Evolutionary conservation across 2,113 vertebrate species (phyloP), one percentile per base, ranked within the genome.

Genomic region (Oryzias melastigma): DNA sequence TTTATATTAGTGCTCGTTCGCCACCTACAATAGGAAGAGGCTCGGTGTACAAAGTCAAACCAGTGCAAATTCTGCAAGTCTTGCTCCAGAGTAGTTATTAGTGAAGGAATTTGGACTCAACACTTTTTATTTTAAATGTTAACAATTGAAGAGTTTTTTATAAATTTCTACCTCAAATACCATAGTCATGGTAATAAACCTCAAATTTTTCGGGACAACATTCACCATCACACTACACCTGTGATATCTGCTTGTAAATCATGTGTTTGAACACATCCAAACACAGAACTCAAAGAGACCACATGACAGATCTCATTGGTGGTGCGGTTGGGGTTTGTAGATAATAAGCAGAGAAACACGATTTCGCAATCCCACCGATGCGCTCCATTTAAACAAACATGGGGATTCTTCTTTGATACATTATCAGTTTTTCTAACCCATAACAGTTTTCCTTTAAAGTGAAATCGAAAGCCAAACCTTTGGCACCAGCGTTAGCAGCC

Each of bases 401-500:
- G 25, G 29, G 45, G 40, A 52, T 3, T 46, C 46, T 40, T 13
- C 53, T 19, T 46, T 47, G 43, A 53, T 53, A n/a, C 20, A 42
- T 25, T 7, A 10, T 14, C 49, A 55, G n/a, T 50, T 61, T n/a
- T 52, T 10, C n/a, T 17, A 14, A 14, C 14, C 29, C 14, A 16
- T 16, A 43, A 65, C 25, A 43, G 53, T 48, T 19, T 48, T 53
- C 51, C 40, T 59, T 51, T 45, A 7, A 15, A 29, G 8, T 45
- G 18, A 58, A 29, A 64, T 7, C 19, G 8, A 16, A 19, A 52
- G n/a, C 15, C 55, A 52, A 46, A 57, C 54, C 43, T 22, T 18
- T 8, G 5, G 24, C 40, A 25, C 17, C 3, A 66, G 27, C n/a
- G 51, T 29, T n/a, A 50, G 40, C 64, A 67, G 17, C 43, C 20